phyloP scores from a whole-genome alignment of 1,140 invertebrate genomes.

The Aphelenchoides fujianensis region DNA sequence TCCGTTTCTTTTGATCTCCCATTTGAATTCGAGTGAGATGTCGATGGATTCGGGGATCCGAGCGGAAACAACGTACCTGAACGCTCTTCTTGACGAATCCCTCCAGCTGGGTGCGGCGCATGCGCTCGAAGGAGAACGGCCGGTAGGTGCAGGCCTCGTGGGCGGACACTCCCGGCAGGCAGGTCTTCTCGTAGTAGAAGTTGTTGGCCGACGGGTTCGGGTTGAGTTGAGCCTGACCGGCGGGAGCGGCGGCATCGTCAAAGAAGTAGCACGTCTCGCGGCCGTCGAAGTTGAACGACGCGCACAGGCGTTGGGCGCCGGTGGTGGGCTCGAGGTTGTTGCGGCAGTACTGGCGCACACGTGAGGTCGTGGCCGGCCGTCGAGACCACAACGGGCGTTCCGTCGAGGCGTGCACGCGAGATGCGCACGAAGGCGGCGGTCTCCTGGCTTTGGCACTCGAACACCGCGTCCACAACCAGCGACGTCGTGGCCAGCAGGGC shows the following conservation, averaged over 20 bases:
- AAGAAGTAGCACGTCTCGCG: conserved; percentile 62
- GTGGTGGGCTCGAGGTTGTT: conserved; percentile 62
- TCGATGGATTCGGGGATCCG: no score
- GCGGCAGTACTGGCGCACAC: conserved; percentile 60
- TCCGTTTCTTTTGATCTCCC: no score
- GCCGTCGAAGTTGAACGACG: conserved; percentile 62
- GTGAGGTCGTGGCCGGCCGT: conserved; percentile 61
- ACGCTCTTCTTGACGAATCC: conserved; percentile 60
- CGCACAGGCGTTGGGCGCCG: conserved; percentile 60
- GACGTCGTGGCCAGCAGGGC: not conserved
- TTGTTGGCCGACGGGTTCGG: conserved; percentile 62
- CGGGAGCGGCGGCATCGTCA: conserved; percentile 57
- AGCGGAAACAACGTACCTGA: conserved; percentile 48
- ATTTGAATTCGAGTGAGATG: no score
- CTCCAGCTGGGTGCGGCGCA: conserved; percentile 57
- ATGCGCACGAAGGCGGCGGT: conserved; percentile 61
- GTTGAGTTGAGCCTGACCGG: conserved; percentile 52
- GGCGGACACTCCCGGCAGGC: conserved; percentile 56
- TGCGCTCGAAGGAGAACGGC: conserved; percentile 62
- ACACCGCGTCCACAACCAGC: conserved; percentile 42
- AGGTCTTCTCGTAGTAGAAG: conserved; percentile 62
- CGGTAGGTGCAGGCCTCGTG: conserved; percentile 62
- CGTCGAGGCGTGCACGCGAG: conserved; percentile 57
- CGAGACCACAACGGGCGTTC: conserved; percentile 59
- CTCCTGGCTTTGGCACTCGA: conserved; percentile 57